phyloP scores from a whole-genome alignment of 2,888 invertebrate genomes.

The Phyto melanocephala region DNA sequence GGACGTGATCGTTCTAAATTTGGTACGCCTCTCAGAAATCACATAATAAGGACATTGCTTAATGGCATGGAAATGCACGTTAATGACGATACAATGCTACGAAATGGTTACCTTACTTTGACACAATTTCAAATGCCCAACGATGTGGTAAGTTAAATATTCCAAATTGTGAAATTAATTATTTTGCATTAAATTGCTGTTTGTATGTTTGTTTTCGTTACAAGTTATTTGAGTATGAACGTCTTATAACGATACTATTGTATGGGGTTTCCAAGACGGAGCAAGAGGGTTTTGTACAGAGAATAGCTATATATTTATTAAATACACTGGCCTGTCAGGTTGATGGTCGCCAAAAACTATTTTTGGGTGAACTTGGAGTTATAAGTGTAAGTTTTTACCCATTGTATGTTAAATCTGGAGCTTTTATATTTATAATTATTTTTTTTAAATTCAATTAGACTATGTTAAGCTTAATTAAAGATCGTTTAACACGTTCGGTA shows the following conservation, averaged over 20 bases:
- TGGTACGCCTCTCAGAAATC: constrained; percentile 86
- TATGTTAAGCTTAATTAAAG: constrained; percentile 93
- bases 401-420: background rate
- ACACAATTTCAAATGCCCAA: constrained; percentile 97
- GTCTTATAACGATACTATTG: constrained; percentile 90
- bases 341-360: constrained; percentile 93
- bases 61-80: constrained; percentile 93
- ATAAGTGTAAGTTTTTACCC: constrained; percentile 83
- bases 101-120: constrained; percentile 96
- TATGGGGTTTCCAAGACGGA: constrained; percentile 89
- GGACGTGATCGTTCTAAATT: constrained; percentile 88
- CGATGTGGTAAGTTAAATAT: constrained; percentile 87
- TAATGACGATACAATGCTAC: constrained; percentile 94
- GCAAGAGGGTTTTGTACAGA: constrained; percentile 94
- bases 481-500: constrained; percentile 86
- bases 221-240: constrained; percentile 93
- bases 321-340: constrained; percentile 98
- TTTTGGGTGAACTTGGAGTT: constrained; percentile 94
- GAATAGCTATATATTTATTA: constrained; percentile 95
- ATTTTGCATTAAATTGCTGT: background rate
- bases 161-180: background rate
- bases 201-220: constrained; percentile 65
- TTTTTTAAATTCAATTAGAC: constrained; percentile 80
- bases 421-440: background rate
- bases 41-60: constrained; percentile 89